Evolutionary conservation across 2,888 invertebrate genomes (phyloP), one percentile per base, ranked within the genome.

Genomic region (Trichopria drosophilae): DNA sequence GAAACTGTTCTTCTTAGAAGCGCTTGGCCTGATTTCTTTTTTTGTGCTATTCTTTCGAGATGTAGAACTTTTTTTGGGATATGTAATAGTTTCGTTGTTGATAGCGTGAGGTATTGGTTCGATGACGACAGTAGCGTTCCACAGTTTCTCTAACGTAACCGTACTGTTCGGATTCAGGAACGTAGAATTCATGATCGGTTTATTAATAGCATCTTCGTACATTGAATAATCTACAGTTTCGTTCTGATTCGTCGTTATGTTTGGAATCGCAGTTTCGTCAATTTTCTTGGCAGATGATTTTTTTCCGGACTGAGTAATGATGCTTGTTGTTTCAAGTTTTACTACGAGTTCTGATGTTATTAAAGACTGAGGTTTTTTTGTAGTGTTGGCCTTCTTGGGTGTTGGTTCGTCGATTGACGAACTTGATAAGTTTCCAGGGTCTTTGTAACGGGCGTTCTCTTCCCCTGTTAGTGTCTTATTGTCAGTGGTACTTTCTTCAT

Each of bases 121-220:
- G 3, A 75, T 37, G 3, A 72, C 52, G 5, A 75, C 72, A 0
- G 67, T 67, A 1, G 58, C 66, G 22, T 71, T 69, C 60, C 71
- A 64, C 37, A 65, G 58, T 51, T 61, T 64, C 3, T 66, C 62
- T 4, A 64, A 16, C 16, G 49, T 46, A 12, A 51, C 26, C 2
- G 64, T 64, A 6, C 56, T 44, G 47, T 67, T 71, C 2, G 64
- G 51, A 45, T 70, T 73, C 67, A 74, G 66, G n/a, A n/a, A n/a
- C 3, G 75, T 75, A 3, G 75, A 74, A 55, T 71, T 73, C 66
- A 72, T 65, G 10, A 70, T 62, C 12, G 71, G 72, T 53, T 69
- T 75, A 3, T 64, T 66, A 23, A 71, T 58, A 1, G 74, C 75
- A 49, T 75, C 75, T 41, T 75, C 75, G 32, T 75, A 75, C 53